Percentiles rank a stretch among this genome's conserved stretches.
Conservation (phyloP, 2,113 vertebrate genomes). For the Oncorhynchus tshawytscha region DNA sequence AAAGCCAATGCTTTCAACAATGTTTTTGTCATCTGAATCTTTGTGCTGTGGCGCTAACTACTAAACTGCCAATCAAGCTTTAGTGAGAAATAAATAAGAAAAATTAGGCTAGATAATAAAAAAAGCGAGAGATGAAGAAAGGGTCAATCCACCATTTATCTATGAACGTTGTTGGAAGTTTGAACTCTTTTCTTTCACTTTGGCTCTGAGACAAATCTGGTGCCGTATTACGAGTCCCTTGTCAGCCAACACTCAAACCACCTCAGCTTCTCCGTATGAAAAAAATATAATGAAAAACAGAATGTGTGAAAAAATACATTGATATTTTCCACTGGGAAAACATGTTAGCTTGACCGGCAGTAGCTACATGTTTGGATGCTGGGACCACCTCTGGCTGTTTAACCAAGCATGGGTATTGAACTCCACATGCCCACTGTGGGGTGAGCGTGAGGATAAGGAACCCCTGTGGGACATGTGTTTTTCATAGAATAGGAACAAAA, state of each 20-base stretch:
- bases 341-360: slow-evolving; percentile 8
- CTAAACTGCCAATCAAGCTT: background rate
- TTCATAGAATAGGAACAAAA: slow-evolving; percentile 48
- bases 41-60: background rate
- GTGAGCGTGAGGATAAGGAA: slow-evolving; percentile 29
- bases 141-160: background rate
- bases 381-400: slow-evolving; percentile 23
- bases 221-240: background rate
- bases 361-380: slow-evolving; percentile 4
- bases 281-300: background rate
- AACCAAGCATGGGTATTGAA: slow-evolving; percentile 15
- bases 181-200: background rate
- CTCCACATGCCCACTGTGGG: slow-evolving; percentile 37
- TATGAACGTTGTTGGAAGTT: background rate
- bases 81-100: background rate
- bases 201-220: background rate
- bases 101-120: background rate
- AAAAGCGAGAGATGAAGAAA: background rate
- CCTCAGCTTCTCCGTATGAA: background rate
- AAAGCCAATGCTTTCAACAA: background rate
- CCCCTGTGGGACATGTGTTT: slow-evolving; percentile 26
- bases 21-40: background rate
- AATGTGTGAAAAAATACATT: background rate
- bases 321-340: slow-evolving; percentile 2
- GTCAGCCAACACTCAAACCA: background rate